A percentile compares a stretch with the other conserved stretches of the same genome.
Evolutionary conservation across 1,140 invertebrate genomes (phyloP).

Genomic region (Musca domestica): DNA sequence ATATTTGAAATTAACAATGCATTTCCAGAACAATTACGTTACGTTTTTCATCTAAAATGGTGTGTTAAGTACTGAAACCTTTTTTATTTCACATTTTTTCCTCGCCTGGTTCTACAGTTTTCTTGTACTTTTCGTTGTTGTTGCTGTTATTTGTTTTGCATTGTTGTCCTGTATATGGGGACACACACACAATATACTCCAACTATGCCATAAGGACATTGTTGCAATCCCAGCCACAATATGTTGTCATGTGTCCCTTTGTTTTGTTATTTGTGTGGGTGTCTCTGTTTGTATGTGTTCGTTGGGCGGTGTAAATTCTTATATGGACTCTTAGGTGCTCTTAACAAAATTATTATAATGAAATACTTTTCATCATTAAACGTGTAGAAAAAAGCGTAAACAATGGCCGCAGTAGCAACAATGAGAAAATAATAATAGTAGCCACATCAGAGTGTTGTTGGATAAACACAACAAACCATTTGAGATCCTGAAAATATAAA

Average conservation of each 20-base stretch:
- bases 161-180: neutral
- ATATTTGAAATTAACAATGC: no score
- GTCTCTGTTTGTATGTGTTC: neutral
- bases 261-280: neutral
- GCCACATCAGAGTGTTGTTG: conserved; percentile 6
- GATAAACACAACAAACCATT: neutral
- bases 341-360: conserved; percentile 19
- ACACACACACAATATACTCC: neutral
- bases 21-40: no score
- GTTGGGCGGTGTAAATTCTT: no score
- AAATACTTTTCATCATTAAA: conserved; percentile 18
- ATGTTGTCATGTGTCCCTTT: neutral
- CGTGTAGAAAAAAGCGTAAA: neutral
- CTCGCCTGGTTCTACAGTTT: neutral
- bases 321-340: neutral
- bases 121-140: neutral
- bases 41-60: conserved; percentile 6
- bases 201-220: neutral
- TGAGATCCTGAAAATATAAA: neutral
- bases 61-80: conserved; percentile 12
- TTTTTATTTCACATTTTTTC: conserved; percentile 7
- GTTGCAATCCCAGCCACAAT: neutral
- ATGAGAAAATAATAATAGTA: conserved; percentile 16
- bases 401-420: neutral
- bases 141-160: neutral